Evolutionary conservation across 2,888 invertebrate species (phyloP).

Genomic region (Limenitis camilla): DNA sequence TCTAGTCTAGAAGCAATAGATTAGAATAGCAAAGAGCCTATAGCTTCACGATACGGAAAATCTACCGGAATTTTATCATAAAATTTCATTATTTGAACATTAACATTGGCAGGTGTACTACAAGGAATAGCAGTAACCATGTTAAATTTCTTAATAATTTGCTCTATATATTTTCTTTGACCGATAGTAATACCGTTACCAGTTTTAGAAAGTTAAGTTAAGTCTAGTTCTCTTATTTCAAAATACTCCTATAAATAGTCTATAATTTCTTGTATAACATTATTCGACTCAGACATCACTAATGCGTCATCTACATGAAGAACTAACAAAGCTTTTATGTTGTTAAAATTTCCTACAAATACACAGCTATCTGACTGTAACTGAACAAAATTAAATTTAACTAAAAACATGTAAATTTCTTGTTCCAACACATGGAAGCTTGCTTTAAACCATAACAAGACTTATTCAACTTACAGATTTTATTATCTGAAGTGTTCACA

Average conservation of each 20-base stretch:
- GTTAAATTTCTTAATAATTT: constrained; percentile 27
- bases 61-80: constrained; percentile 10
- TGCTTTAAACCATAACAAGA: constrained; percentile 12
- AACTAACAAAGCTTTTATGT: constrained; percentile 25
- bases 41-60: constrained; percentile 23
- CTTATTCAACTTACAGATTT: constrained; percentile 17
- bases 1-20: constrained; percentile 24
- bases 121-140: constrained; percentile 23
- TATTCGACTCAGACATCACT: constrained; percentile 19
- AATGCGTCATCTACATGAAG: constrained; percentile 33
- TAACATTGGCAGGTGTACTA: constrained; percentile 16
- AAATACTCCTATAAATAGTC: constrained; percentile 23
- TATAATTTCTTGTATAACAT: constrained; percentile 16
- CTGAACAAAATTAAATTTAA: not conserved
- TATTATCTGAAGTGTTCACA: not conserved
- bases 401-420: not conserved
- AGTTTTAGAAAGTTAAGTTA: constrained; percentile 20
- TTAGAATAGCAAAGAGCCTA: constrained; percentile 27
- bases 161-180: constrained; percentile 25
- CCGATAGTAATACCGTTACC: constrained; percentile 22
- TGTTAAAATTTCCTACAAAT: constrained; percentile 12
- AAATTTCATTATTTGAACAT: constrained; percentile 18
- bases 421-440: not conserved
- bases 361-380: not conserved
- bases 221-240: constrained; percentile 26